phyloP scores from a whole-genome alignment of 1,140 invertebrate genomes.

The Drosophila bocki region DNA sequence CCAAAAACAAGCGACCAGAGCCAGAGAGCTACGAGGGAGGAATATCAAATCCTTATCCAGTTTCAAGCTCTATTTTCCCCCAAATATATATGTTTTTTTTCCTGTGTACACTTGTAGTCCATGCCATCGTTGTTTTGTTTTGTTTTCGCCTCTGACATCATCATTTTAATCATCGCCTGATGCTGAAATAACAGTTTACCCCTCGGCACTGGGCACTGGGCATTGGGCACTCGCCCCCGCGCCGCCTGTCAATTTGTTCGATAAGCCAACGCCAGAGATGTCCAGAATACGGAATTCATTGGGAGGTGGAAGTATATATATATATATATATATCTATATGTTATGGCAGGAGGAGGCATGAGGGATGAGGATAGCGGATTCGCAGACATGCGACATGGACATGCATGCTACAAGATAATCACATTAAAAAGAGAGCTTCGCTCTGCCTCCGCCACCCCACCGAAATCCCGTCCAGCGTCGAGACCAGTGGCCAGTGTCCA shows the following conservation, averaged over 20 bases:
- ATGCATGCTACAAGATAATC: conserved; percentile 82
- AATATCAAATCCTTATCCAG: background rate
- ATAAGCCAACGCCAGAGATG: conserved; percentile 61
- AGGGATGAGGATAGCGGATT: background rate
- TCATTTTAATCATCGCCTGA: conserved; percentile 77
- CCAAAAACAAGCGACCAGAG: too few relatives aligned
- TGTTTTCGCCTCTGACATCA: conserved; percentile 70
- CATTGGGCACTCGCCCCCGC: conserved; percentile 8
- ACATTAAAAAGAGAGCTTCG: conserved; percentile 75
- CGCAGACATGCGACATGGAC: conserved; percentile 73
- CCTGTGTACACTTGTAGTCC: background rate
- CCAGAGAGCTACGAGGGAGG: background rate
- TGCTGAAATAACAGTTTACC: conserved; percentile 51
- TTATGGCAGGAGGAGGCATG: background rate
- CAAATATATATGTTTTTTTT: background rate
- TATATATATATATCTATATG: background rate
- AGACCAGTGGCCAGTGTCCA: conserved; percentile 33
- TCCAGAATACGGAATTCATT: conserved; percentile 21
- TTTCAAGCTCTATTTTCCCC: background rate
- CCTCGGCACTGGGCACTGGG: conserved; percentile 4
- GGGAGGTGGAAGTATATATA: background rate
- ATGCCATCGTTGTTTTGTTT: conserved; percentile 52
- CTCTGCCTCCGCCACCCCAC: conserved; percentile 29
- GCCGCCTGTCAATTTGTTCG: conserved; percentile 73
- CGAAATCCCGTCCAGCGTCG: conserved; percentile 9